These are phyloP conservation scores for Sebastes iracundus DNA, from an alignment of 2,797 vertebrate species.

Conservation along the genomic window DNA sequence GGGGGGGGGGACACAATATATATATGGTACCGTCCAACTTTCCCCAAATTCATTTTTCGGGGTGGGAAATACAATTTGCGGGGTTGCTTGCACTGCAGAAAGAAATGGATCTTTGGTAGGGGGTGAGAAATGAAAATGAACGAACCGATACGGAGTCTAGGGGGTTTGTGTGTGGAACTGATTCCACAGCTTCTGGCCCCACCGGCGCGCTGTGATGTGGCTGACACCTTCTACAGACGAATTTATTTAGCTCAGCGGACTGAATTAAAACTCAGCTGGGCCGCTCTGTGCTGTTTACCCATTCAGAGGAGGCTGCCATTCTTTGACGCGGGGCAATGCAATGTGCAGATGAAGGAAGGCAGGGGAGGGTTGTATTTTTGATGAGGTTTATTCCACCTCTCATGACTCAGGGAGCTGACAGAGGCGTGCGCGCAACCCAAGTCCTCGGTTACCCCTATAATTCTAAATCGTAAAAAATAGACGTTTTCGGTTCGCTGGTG, in stretches of 20 bases:
- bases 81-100: constrained; percentile 70
- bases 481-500: not conserved
- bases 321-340: constrained; percentile 12
- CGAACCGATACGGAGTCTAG: constrained; percentile 35
- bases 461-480: constrained; percentile 31
- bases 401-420: constrained; percentile 9
- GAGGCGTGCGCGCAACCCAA: not conserved
- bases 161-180: constrained; percentile 41
- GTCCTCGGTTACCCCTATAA: constrained; percentile 18
- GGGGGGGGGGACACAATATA: constrained; percentile 21
- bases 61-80: constrained; percentile 52
- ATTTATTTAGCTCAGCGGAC: constrained; percentile 58
- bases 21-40: constrained; percentile 56
- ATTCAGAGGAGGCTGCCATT: constrained; percentile 31
- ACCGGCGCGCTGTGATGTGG: constrained; percentile 7
- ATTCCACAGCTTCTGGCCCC: constrained; percentile 38
- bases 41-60: constrained; percentile 61
- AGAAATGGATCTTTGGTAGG: constrained; percentile 50
- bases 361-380: not conserved
- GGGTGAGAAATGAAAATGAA: constrained; percentile 55
- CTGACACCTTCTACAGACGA: constrained; percentile 44
- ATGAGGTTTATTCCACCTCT: constrained; percentile 21
- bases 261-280: constrained; percentile 51
- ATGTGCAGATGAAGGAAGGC: constrained; percentile 23
- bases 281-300: constrained; percentile 34